Evolutionary conservation across 2,113 vertebrate genomes (phyloP).

Genomic region (Aix galericulata): DNA sequence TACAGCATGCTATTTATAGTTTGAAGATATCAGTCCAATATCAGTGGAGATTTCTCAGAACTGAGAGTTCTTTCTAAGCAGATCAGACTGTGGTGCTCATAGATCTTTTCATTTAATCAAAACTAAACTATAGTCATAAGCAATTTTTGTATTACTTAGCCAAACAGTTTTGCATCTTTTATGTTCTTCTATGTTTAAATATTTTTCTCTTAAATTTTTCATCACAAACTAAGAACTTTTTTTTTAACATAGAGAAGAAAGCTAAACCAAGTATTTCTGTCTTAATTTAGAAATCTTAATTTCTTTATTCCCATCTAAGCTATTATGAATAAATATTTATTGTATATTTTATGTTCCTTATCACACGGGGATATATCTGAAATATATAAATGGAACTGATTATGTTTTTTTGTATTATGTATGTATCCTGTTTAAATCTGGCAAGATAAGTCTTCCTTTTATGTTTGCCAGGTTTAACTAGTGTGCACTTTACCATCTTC

Average conservation of each 20-base stretch:
- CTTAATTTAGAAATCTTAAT: neutral
- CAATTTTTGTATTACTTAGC: neutral
- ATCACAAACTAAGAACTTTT: neutral
- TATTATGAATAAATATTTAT: neutral
- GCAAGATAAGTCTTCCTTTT: neutral
- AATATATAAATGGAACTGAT: neutral
- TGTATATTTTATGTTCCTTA: neutral
- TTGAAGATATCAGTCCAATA: neutral
- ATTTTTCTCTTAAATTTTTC: neutral
- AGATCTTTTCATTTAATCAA: neutral
- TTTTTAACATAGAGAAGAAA: neutral
- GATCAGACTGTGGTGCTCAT: neutral
- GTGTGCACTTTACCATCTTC: neutral
- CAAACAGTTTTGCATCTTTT: neutral
- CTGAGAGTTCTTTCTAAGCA: neutral
- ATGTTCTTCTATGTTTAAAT: neutral
- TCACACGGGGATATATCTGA: neutral
- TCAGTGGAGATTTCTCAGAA: neutral
- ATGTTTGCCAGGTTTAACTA: neutral
- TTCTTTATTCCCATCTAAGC: neutral
- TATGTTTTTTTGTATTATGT: too few species aligned
- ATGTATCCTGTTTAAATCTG: neutral
- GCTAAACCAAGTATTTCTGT: too few species aligned
- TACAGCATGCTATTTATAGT: neutral
- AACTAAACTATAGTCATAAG: neutral